phyloP scores from a whole-genome alignment of 2,888 invertebrate species.

The Andricus quercusramuli region DNA sequence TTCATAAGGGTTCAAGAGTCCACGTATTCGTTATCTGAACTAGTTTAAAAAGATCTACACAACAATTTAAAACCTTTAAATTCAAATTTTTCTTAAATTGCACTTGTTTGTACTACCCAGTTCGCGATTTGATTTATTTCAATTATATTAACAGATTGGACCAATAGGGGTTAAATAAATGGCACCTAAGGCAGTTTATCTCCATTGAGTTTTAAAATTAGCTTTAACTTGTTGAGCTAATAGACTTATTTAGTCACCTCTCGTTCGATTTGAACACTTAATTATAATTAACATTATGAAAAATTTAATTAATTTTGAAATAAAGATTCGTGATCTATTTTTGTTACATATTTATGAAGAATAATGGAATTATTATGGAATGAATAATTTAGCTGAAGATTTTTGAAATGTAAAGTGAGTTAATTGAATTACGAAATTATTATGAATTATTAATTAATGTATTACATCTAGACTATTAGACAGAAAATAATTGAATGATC shows the following conservation, averaged over 20 bases:
- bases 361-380: too few relatives aligned
- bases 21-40: not conserved
- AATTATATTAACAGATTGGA: conserved; percentile 16
- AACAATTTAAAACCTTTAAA: not conserved
- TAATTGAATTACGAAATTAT: too few relatives aligned
- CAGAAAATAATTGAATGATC: conserved; percentile 14
- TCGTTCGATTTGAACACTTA: not conserved
- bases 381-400: too few relatives aligned
- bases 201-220: conserved; percentile 15
- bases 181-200: not conserved
- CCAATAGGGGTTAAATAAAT: conserved; percentile 20
- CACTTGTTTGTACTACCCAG: not conserved
- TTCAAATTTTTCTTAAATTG: not conserved
- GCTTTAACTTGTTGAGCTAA: conserved; percentile 32
- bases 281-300: too few relatives aligned
- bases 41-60: not conserved
- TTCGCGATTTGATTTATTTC: conserved; percentile 7
- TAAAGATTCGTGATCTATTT: too few relatives aligned
- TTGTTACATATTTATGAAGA: too few relatives aligned
- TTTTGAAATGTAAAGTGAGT: too few relatives aligned
- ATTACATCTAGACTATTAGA: not conserved
- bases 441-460: too few relatives aligned
- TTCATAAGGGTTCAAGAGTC: not conserved
- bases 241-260: conserved; percentile 18
- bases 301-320: too few relatives aligned